A percentile compares a stretch with the other conserved stretches of the same genome.
Evolutionary conservation across 2,113 vertebrate genomes (phyloP).

Genomic region (Glareola pratincola): DNA sequence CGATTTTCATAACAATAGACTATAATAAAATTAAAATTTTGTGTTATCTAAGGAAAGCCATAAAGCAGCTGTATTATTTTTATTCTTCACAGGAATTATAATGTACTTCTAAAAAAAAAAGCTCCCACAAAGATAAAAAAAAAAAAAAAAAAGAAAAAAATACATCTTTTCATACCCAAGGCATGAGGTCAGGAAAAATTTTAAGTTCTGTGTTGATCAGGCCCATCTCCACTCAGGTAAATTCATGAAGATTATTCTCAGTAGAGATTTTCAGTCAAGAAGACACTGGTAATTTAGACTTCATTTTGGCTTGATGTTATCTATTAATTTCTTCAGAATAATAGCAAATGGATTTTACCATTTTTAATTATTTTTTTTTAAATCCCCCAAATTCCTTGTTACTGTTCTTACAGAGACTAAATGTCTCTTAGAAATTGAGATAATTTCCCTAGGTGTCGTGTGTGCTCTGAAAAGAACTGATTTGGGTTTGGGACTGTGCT

Average conservation of each 20-base stretch:
- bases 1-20: slow-evolving; percentile 44
- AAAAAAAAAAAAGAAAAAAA: neutral
- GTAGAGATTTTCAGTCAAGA: neutral
- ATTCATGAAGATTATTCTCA: neutral
- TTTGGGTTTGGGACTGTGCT: neutral
- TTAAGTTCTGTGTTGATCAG: neutral
- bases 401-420: neutral
- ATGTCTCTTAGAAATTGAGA: neutral
- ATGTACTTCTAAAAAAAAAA: neutral
- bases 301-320: neutral
- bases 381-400: neutral
- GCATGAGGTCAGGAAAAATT: neutral
- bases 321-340: neutral
- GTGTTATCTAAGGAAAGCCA: neutral
- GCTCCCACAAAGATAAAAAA: neutral
- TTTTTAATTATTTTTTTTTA: neutral
- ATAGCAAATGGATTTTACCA: neutral
- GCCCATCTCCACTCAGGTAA: neutral
- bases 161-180: neutral
- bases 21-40: neutral
- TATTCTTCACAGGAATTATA: neutral
- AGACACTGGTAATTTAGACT: neutral
- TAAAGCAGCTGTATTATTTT: neutral
- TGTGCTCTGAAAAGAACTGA: neutral
- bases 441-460: neutral